Evolutionary conservation across 2,888 invertebrate genomes (phyloP).

Genomic region (Baccha elongata): DNA sequence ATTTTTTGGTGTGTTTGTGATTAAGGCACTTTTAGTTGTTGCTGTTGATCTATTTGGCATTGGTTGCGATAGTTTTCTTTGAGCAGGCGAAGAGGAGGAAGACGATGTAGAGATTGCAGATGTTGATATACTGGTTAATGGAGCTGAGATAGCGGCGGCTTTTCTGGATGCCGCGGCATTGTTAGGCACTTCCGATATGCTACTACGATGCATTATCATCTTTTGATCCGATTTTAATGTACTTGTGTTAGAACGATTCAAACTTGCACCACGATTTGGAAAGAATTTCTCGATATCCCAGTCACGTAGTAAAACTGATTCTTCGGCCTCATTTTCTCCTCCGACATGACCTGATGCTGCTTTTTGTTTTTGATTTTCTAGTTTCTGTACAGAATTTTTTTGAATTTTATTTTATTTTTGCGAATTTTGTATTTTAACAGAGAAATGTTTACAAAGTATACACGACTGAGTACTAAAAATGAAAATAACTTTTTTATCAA

Average conservation of each 20-base stretch:
- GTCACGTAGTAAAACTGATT: slow-evolving; percentile 91
- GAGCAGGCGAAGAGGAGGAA: slow-evolving; percentile 68
- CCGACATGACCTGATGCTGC: slow-evolving; percentile 79
- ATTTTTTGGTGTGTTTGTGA: slow-evolving; percentile 79
- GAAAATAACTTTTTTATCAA: not conserved
- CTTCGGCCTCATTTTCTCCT: slow-evolving; percentile 83
- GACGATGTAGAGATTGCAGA: slow-evolving; percentile 56
- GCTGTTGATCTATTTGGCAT: slow-evolving; percentile 67
- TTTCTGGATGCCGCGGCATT: slow-evolving; percentile 71
- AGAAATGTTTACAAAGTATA: slow-evolving; percentile 57
- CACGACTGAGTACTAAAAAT: slow-evolving; percentile 28
- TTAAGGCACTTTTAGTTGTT: slow-evolving; percentile 68
- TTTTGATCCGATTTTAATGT: slow-evolving; percentile 80
- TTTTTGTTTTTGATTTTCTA: slow-evolving; percentile 80
- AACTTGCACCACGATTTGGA: slow-evolving; percentile 82
- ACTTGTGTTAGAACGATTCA: slow-evolving; percentile 81
- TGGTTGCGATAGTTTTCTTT: slow-evolving; percentile 64
- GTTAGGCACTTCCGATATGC: slow-evolving; percentile 78
- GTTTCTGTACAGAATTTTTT: slow-evolving; percentile 78
- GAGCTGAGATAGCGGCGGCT: slow-evolving; percentile 60
- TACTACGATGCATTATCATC: slow-evolving; percentile 78
- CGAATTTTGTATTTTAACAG: slow-evolving; percentile 37
- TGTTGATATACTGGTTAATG: slow-evolving; percentile 75
- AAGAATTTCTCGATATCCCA: slow-evolving; percentile 95
- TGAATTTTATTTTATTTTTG: slow-evolving; percentile 38